Evolutionary conservation across 1,140 invertebrate genomes (phyloP).

Genomic region (Rhagoletis zephyria): DNA sequence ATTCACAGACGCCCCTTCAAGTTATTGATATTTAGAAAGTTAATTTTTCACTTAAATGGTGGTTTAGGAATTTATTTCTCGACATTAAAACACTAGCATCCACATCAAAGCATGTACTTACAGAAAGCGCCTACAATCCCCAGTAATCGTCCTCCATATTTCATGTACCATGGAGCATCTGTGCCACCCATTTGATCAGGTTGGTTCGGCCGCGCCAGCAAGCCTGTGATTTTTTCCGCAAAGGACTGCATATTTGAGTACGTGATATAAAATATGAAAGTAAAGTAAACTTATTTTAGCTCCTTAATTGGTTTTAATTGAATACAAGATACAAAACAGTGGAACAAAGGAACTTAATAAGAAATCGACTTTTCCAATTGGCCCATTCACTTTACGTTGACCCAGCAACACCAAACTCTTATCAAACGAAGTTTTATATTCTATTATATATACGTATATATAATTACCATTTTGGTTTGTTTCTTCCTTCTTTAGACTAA

Average conservation of each 20-base stretch:
- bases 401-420: not conserved
- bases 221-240: conserved; percentile 82
- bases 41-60: not conserved
- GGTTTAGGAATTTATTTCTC: too few species aligned
- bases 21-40: not conserved
- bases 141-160: conserved; percentile 86
- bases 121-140: conserved; percentile 88
- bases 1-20: not conserved
- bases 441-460: not conserved
- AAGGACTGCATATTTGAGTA: conserved; percentile 78
- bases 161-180: conserved; percentile 90
- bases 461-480: conserved; percentile 26
- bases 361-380: conserved; percentile 42
- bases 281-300: not conserved
- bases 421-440: not conserved
- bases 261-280: conserved; percentile 17
- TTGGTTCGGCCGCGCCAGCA: conserved; percentile 84
- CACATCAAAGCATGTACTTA: conserved; percentile 74
- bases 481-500: not conserved
- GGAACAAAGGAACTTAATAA: not conserved
- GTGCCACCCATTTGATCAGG: conserved; percentile 77
- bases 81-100: too few species aligned
- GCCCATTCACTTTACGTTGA: conserved; percentile 17
- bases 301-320: not conserved
- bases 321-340: not conserved